These are phyloP conservation scores for Colinus virginianus DNA, from an alignment of 2,113 vertebrate genomes.

Conservation along the genomic window DNA sequence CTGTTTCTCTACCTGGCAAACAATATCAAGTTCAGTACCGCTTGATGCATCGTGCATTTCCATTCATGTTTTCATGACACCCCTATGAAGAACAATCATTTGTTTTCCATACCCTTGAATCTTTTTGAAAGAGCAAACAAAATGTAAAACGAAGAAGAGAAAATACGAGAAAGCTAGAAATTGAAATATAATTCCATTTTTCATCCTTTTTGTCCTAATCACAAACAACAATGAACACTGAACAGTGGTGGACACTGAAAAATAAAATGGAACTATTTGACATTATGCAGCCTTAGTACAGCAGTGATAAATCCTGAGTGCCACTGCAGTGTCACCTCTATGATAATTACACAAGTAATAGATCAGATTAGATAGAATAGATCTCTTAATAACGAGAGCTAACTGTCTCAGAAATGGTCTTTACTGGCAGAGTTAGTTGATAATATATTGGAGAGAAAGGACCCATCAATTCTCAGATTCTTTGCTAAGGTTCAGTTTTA, in stretches of 20 bases:
- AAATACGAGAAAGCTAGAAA: neutral
- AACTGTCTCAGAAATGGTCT: neutral
- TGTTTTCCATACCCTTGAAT: conserved; percentile 31
- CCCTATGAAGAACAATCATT: conserved; percentile 17
- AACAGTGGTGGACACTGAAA: neutral
- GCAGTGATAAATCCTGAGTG: conserved; percentile 12
- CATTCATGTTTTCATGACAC: conserved; percentile 10
- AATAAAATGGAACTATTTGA: neutral
- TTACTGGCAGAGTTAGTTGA: neutral
- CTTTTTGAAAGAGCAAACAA: conserved; percentile 3
- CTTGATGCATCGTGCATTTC: conserved; percentile 7
- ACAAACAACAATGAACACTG: neutral
- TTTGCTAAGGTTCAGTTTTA: neutral
- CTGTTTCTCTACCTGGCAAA: neutral
- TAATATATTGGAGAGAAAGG: neutral
- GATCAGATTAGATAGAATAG: neutral
- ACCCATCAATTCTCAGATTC: neutral
- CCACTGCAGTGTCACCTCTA: neutral
- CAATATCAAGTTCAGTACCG: neutral
- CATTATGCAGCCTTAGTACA: neutral
- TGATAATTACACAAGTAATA: neutral
- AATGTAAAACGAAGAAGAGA: conserved; percentile 25
- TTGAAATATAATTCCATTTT: neutral
- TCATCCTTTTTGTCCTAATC: neutral
- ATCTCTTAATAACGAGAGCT: neutral